Evolutionary conservation across 2,113 vertebrate genomes (phyloP).

Genomic region (Dicrurus megarhynchus): DNA sequence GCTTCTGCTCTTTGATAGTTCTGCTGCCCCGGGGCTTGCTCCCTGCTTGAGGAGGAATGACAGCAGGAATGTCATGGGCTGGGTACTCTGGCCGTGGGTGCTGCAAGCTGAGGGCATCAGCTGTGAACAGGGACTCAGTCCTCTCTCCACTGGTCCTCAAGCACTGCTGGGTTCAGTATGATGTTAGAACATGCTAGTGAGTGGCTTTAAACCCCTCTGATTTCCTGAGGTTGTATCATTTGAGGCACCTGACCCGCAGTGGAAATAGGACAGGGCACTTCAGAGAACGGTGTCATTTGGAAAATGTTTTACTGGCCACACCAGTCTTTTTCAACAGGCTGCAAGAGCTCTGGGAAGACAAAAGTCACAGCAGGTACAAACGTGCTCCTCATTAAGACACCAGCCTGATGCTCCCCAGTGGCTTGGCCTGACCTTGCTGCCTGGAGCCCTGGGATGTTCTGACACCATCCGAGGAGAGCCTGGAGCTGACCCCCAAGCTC

Average conservation of each 20-base stretch:
- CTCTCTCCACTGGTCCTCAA: not conserved
- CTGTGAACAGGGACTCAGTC: not conserved
- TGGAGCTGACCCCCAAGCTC: fast-evolving
- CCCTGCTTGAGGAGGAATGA: not conserved
- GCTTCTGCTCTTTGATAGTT: not conserved
- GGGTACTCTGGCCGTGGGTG: fast-evolving
- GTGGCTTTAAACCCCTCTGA: not conserved
- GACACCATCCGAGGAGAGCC: fast-evolving
- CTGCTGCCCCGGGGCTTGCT: not conserved
- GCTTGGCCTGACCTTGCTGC: not conserved
- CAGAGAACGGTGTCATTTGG: not conserved
- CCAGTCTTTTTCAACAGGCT: not conserved
- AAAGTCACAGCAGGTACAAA: not conserved
- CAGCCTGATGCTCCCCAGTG: not conserved
- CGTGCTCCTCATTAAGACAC: fast-evolving
- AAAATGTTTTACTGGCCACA: not conserved
- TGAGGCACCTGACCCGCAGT: fast-evolving
- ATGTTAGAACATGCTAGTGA: not conserved
- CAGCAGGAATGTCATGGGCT: not conserved
- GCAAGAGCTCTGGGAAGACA: not conserved
- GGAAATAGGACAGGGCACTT: not conserved
- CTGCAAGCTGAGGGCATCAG: not conserved
- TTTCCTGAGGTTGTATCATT: not conserved
- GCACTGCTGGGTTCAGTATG: not conserved
- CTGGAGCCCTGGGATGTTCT: not conserved